Conservation (phyloP, 2,888 invertebrate species). For the Ariolimax columbianus region DNA sequence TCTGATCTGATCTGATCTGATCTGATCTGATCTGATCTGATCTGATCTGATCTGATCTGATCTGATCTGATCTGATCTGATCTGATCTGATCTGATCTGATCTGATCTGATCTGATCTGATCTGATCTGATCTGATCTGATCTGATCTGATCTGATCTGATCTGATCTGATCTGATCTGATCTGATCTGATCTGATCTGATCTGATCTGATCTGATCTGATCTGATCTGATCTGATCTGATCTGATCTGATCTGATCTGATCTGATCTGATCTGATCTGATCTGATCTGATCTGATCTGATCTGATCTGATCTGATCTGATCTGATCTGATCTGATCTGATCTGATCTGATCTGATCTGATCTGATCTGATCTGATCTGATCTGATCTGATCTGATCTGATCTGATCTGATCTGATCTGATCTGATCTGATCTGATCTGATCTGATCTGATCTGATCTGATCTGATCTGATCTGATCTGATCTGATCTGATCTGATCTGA, state of each 20-base stretch:
- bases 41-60: constrained; percentile 11
- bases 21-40: not conserved
- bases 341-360: constrained; percentile 3
- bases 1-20: constrained; percentile 3
- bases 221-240: not conserved
- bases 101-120: constrained; percentile 3
- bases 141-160: constrained; percentile 3
- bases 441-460: constrained; percentile 17
- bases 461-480: constrained; percentile 26
- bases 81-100: not conserved
- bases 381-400: not conserved
- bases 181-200: not conserved
- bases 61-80: not conserved
- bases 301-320: constrained; percentile 3
- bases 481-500: constrained; percentile 24
- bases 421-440: not conserved
- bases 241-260: constrained; percentile 3
- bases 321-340: not conserved
- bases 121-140: not conserved
- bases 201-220: constrained; percentile 3
- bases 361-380: not conserved
- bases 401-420: constrained; percentile 2
- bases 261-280: not conserved
- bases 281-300: not conserved
- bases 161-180: not conserved